These are phyloP conservation scores for Petrocephalus sullivani DNA, from an alignment of 2,797 vertebrate genomes.

Conservation along the genomic window DNA sequence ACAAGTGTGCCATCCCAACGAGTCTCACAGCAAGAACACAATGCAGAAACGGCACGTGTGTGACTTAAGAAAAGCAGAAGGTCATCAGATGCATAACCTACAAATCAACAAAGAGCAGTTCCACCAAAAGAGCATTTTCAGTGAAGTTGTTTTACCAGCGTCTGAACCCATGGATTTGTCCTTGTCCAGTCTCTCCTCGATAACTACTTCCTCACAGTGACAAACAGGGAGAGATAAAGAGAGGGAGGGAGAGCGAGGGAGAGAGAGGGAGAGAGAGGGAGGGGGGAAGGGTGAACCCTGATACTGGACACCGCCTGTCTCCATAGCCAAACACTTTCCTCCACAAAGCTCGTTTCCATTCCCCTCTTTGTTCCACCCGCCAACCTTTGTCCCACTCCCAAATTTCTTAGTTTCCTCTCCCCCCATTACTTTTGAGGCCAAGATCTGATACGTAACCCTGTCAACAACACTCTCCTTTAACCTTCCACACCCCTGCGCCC, in stretches of 20 bases:
- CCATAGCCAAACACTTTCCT: constrained; percentile 13
- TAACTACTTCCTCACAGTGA: constrained; percentile 43
- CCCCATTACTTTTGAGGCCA: constrained; percentile 7
- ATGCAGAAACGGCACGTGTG: not conserved
- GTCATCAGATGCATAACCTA: not conserved
- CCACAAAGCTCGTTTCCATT: not conserved
- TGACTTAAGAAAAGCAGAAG: not conserved
- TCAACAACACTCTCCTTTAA: constrained; percentile 16
- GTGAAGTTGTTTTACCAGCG: constrained; percentile 50
- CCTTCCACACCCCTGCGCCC: not conserved
- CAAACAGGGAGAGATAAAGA: constrained; percentile 31
- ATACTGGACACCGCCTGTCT: constrained; percentile 27
- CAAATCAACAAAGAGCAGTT: not conserved
- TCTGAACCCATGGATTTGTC: constrained; percentile 60
- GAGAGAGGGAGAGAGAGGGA: constrained; percentile 28
- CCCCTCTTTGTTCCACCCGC: constrained; percentile 15
- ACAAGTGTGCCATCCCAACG: not conserved
- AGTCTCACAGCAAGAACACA: not conserved
- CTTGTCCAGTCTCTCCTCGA: constrained; percentile 55
- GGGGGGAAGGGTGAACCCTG: constrained; percentile 14
- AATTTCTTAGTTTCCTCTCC: not conserved
- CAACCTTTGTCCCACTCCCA: constrained; percentile 19
- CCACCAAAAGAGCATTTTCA: not conserved
- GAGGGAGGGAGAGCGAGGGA: constrained; percentile 1
- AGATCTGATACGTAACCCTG: not conserved